A percentile compares a stretch with the other conserved stretches of the same genome.
These are phyloP conservation scores for Drosophila elegans DNA, from an alignment of 1,140 invertebrate species.

Conservation along the genomic window DNA sequence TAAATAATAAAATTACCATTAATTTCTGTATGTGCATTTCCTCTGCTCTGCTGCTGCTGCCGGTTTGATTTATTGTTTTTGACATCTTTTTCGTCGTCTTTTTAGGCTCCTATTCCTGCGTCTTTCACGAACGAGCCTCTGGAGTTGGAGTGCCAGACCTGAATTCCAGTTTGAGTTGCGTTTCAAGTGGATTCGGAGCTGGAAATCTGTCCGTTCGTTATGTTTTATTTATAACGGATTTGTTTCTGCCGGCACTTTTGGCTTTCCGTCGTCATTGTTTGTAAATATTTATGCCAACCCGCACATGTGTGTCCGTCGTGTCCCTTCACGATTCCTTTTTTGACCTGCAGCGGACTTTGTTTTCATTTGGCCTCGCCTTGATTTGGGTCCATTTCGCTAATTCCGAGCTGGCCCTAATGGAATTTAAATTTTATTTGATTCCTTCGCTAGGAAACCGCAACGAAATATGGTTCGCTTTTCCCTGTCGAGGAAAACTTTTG, in stretches of 20 bases:
- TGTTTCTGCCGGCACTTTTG: conserved; percentile 52
- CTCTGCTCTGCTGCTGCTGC: conserved; percentile 15
- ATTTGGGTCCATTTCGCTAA: conserved; percentile 57
- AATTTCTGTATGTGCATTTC: conserved; percentile 18
- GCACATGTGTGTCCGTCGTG: conserved; percentile 5
- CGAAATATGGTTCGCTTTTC: conserved; percentile 19
- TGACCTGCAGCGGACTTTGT: conserved; percentile 44
- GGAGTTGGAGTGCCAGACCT: neutral
- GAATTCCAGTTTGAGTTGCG: conserved; percentile 32
- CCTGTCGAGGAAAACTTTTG: conserved; percentile 22
- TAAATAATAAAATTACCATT: neutral
- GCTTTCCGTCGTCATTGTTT: conserved; percentile 60
- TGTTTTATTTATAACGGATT: conserved; percentile 82
- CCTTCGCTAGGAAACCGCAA: conserved; percentile 9
- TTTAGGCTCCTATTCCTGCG: conserved; percentile 54
- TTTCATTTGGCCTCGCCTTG: conserved; percentile 32
- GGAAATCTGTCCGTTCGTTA: conserved; percentile 59
- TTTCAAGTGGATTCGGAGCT: conserved; percentile 66
- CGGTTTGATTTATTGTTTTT: conserved; percentile 78
- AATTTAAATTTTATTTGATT: conserved; percentile 71
- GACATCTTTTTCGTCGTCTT: conserved; percentile 60
- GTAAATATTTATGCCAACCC: conserved; percentile 70
- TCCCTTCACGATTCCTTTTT: conserved; percentile 24
- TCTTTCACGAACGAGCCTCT: neutral
- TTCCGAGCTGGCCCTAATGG: conserved; percentile 41